phyloP scores from a whole-genome alignment of 64 coral and sea anemone species.

The Cladopsammia gracilis region DNA sequence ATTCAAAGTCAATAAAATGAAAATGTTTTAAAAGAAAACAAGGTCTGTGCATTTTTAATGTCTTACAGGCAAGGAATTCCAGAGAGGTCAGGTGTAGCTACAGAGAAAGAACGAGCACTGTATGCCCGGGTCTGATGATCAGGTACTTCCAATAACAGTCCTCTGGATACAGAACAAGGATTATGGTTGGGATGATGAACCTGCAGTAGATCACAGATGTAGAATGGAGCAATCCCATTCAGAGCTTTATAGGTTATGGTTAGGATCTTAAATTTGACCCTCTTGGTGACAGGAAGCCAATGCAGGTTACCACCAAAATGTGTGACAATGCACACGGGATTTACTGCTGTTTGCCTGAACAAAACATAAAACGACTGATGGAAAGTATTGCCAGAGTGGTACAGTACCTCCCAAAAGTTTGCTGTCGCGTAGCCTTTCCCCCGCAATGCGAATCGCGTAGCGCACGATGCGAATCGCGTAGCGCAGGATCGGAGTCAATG shows the following conservation, averaged over 20 bases:
- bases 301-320: conserved; percentile 3
- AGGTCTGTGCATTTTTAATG: not conserved
- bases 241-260: conserved; percentile 1
- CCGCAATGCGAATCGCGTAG: too few relatives aligned
- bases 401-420: too few relatives aligned
- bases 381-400: too few relatives aligned
- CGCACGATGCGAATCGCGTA: too few relatives aligned
- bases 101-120: not conserved
- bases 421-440: too few relatives aligned
- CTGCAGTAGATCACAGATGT: not conserved
- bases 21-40: too few relatives aligned
- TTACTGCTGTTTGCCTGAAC: too few relatives aligned
- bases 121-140: not conserved
- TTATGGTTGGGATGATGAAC: not conserved
- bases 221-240: not conserved
- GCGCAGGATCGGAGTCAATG: too few relatives aligned
- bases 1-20: not conserved
- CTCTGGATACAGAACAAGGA: not conserved
- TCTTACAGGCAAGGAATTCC: conserved; percentile 12
- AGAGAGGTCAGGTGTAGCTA: conserved; percentile 1
- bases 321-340: too few relatives aligned
- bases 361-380: too few relatives aligned
- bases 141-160: not conserved
- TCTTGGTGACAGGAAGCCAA: not conserved
- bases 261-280: not conserved